Base-by-base conservation (phyloP, 1,140 invertebrate genomes). In the Sweltsa coloradensis region DNA sequence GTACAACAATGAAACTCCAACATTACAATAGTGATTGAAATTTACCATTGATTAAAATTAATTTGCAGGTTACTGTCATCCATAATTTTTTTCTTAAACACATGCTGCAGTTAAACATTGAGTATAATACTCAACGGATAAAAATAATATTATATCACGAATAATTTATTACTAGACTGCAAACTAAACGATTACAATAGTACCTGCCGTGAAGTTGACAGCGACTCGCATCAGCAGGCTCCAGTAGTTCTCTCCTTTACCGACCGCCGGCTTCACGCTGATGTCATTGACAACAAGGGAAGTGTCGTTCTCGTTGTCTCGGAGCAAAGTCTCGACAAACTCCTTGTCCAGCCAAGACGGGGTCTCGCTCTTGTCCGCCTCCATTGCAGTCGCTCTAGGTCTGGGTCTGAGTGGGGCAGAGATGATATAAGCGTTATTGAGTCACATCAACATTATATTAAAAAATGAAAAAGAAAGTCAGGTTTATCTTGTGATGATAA, bases 181-280 rank as follows among this genome's bases (percentile, higher is more conserved):
- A 18, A 11, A 21, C 3, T 27, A 21, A 2, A 19, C 5, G 1
- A 18, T 6, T 14, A 5, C 16, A 18, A 11, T 18, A 29, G 0
- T 6, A 2, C 18, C 2, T 3, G n/a, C 42, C 6, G 1, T 19
- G 5, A 4, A 23, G 9, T 44, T 22, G 2, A 44, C 42, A 5
- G 3, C 11, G 5, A 44, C 26, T n/a, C 51, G 25, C 2, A 25
- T 45, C 16, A 52, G 19, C 4, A 14, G 24, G 23, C 45, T 52
- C 11, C 25, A 19, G 18, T 45, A 52, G 25, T 52, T 49, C 11
- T 49, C 37, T 0, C 51, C 51, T 40, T 13, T 23, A 5, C 19
- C 23, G 7, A 52, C 41, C 22, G 51, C 51, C 11, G 16, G 2
- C 24, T 22, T 23, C n/a, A 22, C 31, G 0, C 39, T 16, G 31